Base-by-base conservation (phyloP, 2,113 vertebrate genomes). In the Misgurnus mizolepis region DNA sequence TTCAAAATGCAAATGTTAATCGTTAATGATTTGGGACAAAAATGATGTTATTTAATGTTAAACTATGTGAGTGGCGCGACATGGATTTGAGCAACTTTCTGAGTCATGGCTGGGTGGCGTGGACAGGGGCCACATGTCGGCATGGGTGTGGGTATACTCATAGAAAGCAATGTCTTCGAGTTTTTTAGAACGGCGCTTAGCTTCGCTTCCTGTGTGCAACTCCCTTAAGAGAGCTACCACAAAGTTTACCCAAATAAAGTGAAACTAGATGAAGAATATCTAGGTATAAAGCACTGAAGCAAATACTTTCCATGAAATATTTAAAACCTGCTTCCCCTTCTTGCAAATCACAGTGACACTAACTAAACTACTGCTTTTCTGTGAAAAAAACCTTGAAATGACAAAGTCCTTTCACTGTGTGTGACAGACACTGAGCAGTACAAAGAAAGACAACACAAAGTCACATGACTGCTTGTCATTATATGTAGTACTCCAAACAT, bases 371-470 rank as follows among this genome's bases (percentile, higher is more conserved):
- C 60, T 5, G 17, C 22, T 34, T 12, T 50, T 15, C 78, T 66
- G 18, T 34, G 58, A 80, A 65, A 47, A 56, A 40, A 34, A 40
- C 39, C 50, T 67, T 66, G 67, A 14, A 82, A 70, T 66, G 27
- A 82, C 83, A 82, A 82, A 85, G 83, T 85, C 77, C 83, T 80
- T 85, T 85, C 83, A 82, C 60, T 64, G 60, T 47, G 34, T 58
- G 80, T 82, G 80, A 55, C 77, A 61, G 83, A 67, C 71, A 82
- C 80, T 15, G 60, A 78, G 61, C 60, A 56, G 67, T 67, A 82
- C 83, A 76, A 53, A 65, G 50, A 76, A 71, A 53, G 72, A 67
- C 83, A 72, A 85, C 79, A 82, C 66, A 9, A 7, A 6, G 66
- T 66, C 66, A 55, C 27, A 74, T 6, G 70, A 43, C 76, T 5